A percentile compares a stretch with the other conserved stretches of the same genome.
These are phyloP conservation scores for Calypte anna DNA, from an alignment of 2,113 vertebrate genomes.

Conservation along the genomic window DNA sequence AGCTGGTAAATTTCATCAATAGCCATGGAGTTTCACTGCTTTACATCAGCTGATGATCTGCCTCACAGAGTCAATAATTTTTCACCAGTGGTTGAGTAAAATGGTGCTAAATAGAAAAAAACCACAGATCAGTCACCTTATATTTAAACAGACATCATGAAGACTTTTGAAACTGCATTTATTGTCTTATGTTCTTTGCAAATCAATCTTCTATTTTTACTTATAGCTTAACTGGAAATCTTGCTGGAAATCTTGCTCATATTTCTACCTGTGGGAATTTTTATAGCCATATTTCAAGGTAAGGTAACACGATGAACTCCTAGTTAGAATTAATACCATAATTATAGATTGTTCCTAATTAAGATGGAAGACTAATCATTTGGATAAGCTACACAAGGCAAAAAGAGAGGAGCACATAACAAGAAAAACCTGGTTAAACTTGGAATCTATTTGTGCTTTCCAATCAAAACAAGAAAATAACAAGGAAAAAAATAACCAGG, in stretches of 20 bases:
- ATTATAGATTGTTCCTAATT: background rate
- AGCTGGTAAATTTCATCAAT: background rate
- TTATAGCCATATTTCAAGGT: background rate
- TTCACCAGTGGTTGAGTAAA: background rate
- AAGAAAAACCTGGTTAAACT: background rate
- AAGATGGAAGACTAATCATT: background rate
- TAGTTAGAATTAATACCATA: background rate
- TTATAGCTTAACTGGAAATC: background rate
- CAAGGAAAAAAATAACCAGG: background rate
- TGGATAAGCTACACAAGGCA: background rate
- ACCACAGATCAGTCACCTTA: background rate
- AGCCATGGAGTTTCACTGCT: background rate
- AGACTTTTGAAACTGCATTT: background rate
- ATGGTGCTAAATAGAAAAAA: background rate
- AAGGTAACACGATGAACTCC: background rate
- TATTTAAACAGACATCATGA: background rate
- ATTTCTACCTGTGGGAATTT: background rate
- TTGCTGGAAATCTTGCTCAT: background rate
- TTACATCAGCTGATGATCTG: background rate
- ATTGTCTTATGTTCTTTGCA: background rate
- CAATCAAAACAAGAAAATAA: background rate
- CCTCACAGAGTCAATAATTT: background rate
- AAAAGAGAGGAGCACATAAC: background rate
- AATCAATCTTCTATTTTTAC: background rate
- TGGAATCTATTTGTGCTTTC: background rate